A percentile compares a stretch with the other conserved stretches of the same genome.
These are phyloP conservation scores for Tretioscincus oriximinensis DNA, from an alignment of 2,113 vertebrate species.

Conservation along the genomic window DNA sequence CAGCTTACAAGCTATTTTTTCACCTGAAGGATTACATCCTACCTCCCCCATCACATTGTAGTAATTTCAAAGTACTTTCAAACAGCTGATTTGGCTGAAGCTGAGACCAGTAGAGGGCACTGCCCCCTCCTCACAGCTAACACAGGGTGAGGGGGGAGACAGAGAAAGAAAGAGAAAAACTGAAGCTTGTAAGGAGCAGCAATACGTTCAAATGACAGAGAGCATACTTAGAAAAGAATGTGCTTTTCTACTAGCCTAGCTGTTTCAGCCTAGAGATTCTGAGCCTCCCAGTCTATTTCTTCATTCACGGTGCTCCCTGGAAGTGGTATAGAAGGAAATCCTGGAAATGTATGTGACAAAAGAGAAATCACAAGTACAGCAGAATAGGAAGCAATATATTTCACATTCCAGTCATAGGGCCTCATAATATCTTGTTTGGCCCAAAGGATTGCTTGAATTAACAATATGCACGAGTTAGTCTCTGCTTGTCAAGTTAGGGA, in stretches of 20 bases:
- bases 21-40: too few species aligned
- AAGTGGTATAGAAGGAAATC: neutral
- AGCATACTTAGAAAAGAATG: neutral
- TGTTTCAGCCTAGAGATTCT: neutral
- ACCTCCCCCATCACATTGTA: too few species aligned
- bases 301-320: neutral
- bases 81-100: too few species aligned
- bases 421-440: neutral
- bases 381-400: neutral
- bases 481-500: neutral
- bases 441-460: neutral
- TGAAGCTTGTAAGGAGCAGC: neutral
- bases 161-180: too few species aligned
- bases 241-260: too few species aligned
- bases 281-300: neutral
- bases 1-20: too few species aligned
- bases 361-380: neutral
- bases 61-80: too few species aligned
- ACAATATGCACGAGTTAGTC: neutral
- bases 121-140: too few species aligned
- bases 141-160: too few species aligned
- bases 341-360: neutral
- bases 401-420: neutral
- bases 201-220: neutral
- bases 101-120: too few species aligned